phyloP scores from a whole-genome alignment of 2,797 vertebrate genomes.

The Danio choprae region DNA sequence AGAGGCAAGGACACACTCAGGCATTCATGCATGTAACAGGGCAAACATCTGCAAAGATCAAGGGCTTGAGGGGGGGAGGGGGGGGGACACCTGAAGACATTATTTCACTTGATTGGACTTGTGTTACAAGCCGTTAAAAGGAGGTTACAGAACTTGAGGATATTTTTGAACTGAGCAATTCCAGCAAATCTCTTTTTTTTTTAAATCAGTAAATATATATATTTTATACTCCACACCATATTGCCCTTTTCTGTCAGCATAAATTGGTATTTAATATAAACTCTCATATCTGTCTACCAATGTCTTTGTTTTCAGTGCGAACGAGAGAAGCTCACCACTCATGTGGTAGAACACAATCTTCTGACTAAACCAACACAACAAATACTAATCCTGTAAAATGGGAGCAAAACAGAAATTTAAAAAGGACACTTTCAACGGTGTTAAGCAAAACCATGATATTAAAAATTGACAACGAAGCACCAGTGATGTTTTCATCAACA shows the following conservation, averaged over 20 bases:
- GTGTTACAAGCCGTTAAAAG: constrained; percentile 24
- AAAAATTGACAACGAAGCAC: constrained; percentile 26
- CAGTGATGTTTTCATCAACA: constrained; percentile 15
- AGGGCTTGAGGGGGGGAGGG: constrained; percentile 23
- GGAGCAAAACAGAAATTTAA: not conserved
- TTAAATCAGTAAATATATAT: constrained; percentile 15
- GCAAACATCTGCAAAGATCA: constrained; percentile 64
- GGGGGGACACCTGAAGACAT: constrained; percentile 31
- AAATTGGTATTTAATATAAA: constrained; percentile 14
- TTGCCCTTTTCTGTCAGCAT: constrained; percentile 18
- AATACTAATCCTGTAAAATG: not conserved
- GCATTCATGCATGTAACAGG: constrained; percentile 79
- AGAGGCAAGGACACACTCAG: constrained; percentile 69
- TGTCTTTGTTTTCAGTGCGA: not conserved
- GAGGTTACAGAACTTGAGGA: not conserved
- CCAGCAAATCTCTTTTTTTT: constrained; percentile 9
- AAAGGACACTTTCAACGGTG: constrained; percentile 1
- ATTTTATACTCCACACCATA: constrained; percentile 20
- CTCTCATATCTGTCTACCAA: not conserved
- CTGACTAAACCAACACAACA: not conserved
- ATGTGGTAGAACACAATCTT: not conserved
- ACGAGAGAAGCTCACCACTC: not conserved
- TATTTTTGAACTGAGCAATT: not conserved
- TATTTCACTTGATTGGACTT: constrained; percentile 17
- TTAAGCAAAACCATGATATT: constrained; percentile 3